These are phyloP conservation scores for Leucania comma DNA, from an alignment of 2,888 invertebrate species.

Conservation along the genomic window DNA sequence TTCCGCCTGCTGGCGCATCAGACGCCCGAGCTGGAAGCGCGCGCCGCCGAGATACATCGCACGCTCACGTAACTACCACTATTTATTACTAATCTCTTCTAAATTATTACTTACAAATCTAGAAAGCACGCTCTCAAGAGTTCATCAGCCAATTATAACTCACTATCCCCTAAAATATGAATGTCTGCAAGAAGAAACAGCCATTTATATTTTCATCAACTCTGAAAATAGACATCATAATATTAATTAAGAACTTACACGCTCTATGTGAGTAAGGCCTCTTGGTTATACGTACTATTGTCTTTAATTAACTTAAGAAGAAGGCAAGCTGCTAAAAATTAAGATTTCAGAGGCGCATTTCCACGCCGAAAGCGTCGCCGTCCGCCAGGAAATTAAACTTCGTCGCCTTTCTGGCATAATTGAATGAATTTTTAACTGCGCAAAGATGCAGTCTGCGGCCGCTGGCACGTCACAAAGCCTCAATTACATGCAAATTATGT, in stretches of 20 bases:
- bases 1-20: constrained; percentile 98
- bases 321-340: constrained; percentile 78
- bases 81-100: neutral
- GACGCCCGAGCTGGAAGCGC: constrained; percentile 96
- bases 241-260: constrained; percentile 52
- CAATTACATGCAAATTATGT: constrained; percentile 90
- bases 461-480: constrained; percentile 82
- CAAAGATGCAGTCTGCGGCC: constrained; percentile 86
- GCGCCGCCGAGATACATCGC: constrained; percentile 97
- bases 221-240: constrained; percentile 41
- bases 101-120: neutral
- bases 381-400: constrained; percentile 86
- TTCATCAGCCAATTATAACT: constrained; percentile 15
- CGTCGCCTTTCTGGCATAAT: constrained; percentile 85
- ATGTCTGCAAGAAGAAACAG: neutral
- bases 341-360: constrained; percentile 82
- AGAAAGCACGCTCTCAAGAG: constrained; percentile 10
- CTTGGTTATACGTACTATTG: constrained; percentile 49
- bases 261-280: constrained; percentile 40
- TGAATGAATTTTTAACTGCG: constrained; percentile 89
- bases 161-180: constrained; percentile 21
- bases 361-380: constrained; percentile 77
- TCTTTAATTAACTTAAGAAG: constrained; percentile 66
- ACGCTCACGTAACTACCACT: constrained; percentile 93
- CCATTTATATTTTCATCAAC: constrained; percentile 26